These are phyloP conservation scores for Mystacides longicornis DNA, from an alignment of 2,888 invertebrate species.

Conservation along the genomic window DNA sequence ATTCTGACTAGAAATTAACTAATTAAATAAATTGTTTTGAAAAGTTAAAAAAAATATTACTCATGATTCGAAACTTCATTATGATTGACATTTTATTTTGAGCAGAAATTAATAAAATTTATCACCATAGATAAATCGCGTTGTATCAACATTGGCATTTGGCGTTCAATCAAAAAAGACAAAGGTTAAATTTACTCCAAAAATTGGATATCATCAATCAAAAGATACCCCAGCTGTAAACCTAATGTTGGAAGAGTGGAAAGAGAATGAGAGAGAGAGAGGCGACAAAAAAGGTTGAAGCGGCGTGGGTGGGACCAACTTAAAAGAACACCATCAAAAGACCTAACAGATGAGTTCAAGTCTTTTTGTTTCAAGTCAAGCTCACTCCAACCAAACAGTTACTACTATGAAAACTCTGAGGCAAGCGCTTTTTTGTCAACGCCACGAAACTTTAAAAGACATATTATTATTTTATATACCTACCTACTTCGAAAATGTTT, in stretches of 20 bases:
- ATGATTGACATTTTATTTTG: too few relatives aligned
- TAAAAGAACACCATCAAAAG: conserved; percentile 1
- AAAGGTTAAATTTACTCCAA: conserved; percentile 2
- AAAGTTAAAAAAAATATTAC: too few relatives aligned
- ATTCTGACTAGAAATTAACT: too few relatives aligned
- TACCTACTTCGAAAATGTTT: too few relatives aligned
- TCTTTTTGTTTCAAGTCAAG: conserved; percentile 1
- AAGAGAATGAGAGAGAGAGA: neutral
- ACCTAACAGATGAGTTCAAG: neutral
- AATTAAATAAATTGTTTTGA: too few relatives aligned
- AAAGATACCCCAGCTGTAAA: neutral
- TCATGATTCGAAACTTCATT: too few relatives aligned
- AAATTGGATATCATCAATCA: conserved; percentile 1
- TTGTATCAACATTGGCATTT: neutral
- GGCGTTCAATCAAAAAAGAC: neutral
- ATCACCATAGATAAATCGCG: neutral
- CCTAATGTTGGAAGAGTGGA: too few relatives aligned
- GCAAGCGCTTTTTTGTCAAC: neutral
- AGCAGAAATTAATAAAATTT: too few relatives aligned
- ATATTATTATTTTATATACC: too few relatives aligned
- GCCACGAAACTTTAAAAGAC: too few relatives aligned
- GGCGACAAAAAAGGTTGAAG: neutral
- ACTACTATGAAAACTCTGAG: neutral
- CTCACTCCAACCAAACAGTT: neutral
- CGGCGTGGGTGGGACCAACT: neutral